Conservation (phyloP, 2,888 invertebrate species). For the Andrena chrysosceles region DNA sequence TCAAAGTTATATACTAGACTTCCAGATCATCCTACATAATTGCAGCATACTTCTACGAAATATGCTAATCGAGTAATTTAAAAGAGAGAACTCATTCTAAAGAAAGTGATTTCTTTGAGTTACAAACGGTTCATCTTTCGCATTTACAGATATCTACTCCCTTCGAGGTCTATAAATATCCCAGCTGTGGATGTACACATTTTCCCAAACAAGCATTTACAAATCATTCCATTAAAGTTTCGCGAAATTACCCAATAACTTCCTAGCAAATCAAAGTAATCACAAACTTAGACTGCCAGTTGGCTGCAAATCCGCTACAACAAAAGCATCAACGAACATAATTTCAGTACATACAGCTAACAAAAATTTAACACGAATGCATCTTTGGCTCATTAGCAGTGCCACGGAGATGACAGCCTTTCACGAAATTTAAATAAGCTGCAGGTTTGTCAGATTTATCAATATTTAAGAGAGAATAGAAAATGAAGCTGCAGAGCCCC, state of each 20-base stretch:
- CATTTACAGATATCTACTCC: conserved; percentile 10
- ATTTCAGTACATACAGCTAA: background rate
- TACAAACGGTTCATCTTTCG: background rate
- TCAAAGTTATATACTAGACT: conserved; percentile 19
- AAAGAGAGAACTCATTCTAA: background rate
- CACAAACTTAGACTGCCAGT: conserved; percentile 22
- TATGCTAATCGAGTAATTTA: conserved; percentile 9
- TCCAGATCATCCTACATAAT: conserved; percentile 18
- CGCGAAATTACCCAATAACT: conserved; percentile 6
- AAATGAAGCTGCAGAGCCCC: background rate
- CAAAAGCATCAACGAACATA: background rate
- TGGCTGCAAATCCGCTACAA: conserved; percentile 16
- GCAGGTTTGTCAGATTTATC: too few species aligned
- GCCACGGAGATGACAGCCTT: too few species aligned
- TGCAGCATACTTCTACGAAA: conserved; percentile 29
- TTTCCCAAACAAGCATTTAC: conserved; percentile 1
- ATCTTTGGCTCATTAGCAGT: background rate
- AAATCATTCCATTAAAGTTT: conserved; percentile 10
- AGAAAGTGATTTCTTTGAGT: conserved; percentile 15
- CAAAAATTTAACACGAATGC: background rate
- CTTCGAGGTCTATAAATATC: conserved; percentile 14
- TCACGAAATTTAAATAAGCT: too few species aligned
- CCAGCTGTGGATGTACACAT: background rate
- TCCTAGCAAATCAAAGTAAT: conserved; percentile 28
- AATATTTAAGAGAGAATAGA: background rate